Conservation (phyloP, 2,888 invertebrate genomes). For the Ligdia adustata region DNA sequence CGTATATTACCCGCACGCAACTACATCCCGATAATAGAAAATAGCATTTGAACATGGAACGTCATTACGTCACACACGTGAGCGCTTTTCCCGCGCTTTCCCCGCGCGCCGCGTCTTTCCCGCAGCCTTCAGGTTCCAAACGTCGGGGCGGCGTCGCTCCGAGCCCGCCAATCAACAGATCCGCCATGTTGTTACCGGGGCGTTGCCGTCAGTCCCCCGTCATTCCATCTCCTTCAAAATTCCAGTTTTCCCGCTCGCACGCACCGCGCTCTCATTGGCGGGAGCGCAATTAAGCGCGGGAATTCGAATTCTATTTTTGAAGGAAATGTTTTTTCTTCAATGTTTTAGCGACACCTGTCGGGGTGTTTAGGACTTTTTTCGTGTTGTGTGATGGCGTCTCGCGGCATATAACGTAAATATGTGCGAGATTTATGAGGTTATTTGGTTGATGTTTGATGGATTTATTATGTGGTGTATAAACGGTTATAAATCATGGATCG, state of each 20-base stretch:
- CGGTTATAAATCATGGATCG: constrained; percentile 55
- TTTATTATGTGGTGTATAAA: constrained; percentile 71
- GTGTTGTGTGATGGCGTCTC: constrained; percentile 49
- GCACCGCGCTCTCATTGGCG: constrained; percentile 71
- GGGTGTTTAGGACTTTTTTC: constrained; percentile 27
- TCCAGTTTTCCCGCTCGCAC: constrained; percentile 62
- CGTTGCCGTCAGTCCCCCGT: constrained; percentile 69
- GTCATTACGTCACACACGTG: constrained; percentile 13
- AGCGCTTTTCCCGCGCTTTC: constrained; percentile 64
- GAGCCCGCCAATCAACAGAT: constrained; percentile 84
- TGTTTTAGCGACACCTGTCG: constrained; percentile 66
- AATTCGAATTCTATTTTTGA: constrained; percentile 82
- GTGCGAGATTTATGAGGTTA: constrained; percentile 66
- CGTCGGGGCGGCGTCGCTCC: constrained; percentile 58
- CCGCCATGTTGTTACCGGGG: constrained; percentile 87
- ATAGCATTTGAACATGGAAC: constrained; percentile 28
- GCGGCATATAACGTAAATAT: constrained; percentile 70
- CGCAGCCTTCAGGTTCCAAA: too few species aligned
- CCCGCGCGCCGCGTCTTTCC: neutral
- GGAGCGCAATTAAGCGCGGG: constrained; percentile 80
- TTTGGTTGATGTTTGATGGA: constrained; percentile 71
- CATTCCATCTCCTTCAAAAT: constrained; percentile 57
- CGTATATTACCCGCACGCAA: constrained; percentile 14
- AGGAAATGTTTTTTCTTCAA: constrained; percentile 80
- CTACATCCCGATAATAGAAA: constrained; percentile 17